Percentiles rank a stretch among this genome's conserved stretches.
phyloP scores from a whole-genome alignment of 1,140 invertebrate genomes.

The Scaptomyza hsui region DNA sequence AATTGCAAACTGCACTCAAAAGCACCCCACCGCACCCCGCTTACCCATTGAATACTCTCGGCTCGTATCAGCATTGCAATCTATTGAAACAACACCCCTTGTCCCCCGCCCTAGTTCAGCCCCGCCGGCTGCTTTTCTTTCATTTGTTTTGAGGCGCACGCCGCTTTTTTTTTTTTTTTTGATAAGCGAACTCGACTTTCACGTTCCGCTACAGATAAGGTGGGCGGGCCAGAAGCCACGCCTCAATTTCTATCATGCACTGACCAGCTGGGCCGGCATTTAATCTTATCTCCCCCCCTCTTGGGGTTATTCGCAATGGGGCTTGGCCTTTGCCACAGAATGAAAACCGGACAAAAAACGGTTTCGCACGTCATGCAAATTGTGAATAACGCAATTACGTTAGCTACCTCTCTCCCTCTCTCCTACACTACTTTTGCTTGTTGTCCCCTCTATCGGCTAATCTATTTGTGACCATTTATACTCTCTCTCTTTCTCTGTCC shows the following conservation, averaged over 20 bases:
- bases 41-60: too few species aligned
- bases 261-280: slow-evolving; percentile 7
- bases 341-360: not conserved
- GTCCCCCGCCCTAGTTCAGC: too few species aligned
- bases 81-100: not conserved
- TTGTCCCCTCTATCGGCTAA: not conserved
- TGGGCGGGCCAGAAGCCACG: not conserved
- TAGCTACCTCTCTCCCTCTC: not conserved
- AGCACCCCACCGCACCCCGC: not conserved
- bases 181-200: slow-evolving; percentile 20
- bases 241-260: not conserved
- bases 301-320: not conserved
- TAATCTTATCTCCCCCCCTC: not conserved
- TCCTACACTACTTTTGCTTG: not conserved
- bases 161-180: too few species aligned
- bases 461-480: slow-evolving; percentile 15
- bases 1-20: slow-evolving; percentile 14
- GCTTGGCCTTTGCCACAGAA: slow-evolving; percentile 5
- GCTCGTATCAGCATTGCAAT: slow-evolving; percentile 3
- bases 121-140: not conserved
- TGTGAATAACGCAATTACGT: slow-evolving; percentile 37
- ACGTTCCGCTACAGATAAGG: slow-evolving; percentile 17
- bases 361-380: slow-evolving; percentile 27
- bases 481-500: slow-evolving; percentile 21
- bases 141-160: slow-evolving; percentile 14